These are phyloP conservation scores for Catamblyrhynchus diadema DNA, from an alignment of 2,797 vertebrate species.

Conservation along the genomic window DNA sequence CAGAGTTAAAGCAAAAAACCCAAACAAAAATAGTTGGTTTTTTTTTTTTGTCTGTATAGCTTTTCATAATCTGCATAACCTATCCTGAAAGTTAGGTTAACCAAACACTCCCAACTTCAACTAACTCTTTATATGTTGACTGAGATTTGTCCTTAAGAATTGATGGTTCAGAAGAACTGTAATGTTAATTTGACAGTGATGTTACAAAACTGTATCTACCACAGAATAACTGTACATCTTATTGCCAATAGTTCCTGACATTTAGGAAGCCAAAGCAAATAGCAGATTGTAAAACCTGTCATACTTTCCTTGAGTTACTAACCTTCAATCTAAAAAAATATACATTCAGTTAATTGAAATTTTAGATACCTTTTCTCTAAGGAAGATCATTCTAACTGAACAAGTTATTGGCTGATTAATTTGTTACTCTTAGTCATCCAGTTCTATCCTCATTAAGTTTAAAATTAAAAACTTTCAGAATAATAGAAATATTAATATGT, in stretches of 20 bases:
- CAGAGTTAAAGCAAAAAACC: neutral
- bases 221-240: neutral
- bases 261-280: neutral
- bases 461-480: neutral
- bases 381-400: neutral
- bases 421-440: neutral
- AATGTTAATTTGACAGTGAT: neutral
- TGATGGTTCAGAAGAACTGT: neutral
- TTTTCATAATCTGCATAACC: neutral
- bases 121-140: rapidly evolving
- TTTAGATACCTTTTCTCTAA: neutral
- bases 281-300: neutral
- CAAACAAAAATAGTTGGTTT: too few species aligned
- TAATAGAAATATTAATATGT: neutral
- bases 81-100: neutral
- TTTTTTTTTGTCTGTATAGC: rapidly evolving
- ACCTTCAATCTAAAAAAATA: neutral
- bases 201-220: neutral
- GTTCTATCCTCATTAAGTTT: neutral
- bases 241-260: neutral
- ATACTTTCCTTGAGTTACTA: neutral
- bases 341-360: neutral
- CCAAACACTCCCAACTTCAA: neutral
- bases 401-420: neutral
- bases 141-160: neutral